These are phyloP conservation scores for Halictus rubicundus DNA, from an alignment of 1,140 invertebrate genomes.

Conservation along the genomic window DNA sequence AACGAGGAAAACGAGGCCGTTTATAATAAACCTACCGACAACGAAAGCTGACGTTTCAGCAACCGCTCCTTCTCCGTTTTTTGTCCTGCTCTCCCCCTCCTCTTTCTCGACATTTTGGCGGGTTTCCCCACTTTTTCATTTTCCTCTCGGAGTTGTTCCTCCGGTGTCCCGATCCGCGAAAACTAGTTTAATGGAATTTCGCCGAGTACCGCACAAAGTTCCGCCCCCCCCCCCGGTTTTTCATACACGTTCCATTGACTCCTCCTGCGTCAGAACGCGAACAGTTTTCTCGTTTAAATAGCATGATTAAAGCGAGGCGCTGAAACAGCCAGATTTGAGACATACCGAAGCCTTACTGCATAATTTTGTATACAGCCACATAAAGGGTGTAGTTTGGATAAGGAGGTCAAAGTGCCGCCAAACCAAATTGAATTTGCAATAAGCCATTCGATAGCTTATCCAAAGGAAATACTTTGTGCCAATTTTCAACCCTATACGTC, in stretches of 20 bases:
- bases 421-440: too few relatives aligned
- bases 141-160: conserved; percentile 31
- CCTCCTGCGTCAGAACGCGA: not conserved
- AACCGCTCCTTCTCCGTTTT: conserved; percentile 32
- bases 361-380: too few relatives aligned
- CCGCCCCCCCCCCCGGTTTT: not conserved
- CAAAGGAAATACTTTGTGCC: too few relatives aligned
- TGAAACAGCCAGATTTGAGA: too few relatives aligned
- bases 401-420: too few relatives aligned
- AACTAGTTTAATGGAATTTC: conserved; percentile 61
- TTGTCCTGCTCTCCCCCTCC: conserved; percentile 4
- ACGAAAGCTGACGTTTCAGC: conserved; percentile 54
- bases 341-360: too few relatives aligned
- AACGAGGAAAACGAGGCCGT: conserved; percentile 67
- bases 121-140: conserved; percentile 31
- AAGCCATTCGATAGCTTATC: too few relatives aligned
- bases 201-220: conserved; percentile 34
- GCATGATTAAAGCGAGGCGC: not conserved
- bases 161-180: conserved; percentile 49
- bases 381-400: too few relatives aligned
- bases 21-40: conserved; percentile 65
- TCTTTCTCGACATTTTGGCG: not conserved
- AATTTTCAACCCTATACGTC: too few relatives aligned
- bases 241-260: conserved; percentile 13
- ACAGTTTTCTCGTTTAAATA: conserved; percentile 14